These are phyloP conservation scores for Carapus acus DNA, from an alignment of 2,797 vertebrate species.

Conservation along the genomic window DNA sequence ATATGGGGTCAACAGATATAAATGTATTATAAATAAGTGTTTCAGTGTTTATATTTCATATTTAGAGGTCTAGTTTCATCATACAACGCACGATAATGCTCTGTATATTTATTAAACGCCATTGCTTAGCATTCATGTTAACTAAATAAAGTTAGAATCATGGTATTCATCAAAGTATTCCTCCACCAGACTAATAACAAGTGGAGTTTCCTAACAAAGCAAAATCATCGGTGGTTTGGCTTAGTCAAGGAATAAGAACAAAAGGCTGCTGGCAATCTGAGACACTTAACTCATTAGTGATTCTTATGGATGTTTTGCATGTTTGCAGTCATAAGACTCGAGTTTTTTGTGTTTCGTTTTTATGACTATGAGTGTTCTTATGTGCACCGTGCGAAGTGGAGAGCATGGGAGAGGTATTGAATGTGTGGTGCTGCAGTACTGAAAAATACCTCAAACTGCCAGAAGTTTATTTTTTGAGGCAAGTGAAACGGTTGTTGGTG, in stretches of 20 bases:
- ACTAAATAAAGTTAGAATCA: conserved; percentile 1
- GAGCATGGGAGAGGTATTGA: conserved; percentile 36
- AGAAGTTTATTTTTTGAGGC: conserved; percentile 51
- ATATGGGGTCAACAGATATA: conserved; percentile 6
- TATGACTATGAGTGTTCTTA: conserved; percentile 16
- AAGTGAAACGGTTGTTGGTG: conserved; percentile 40
- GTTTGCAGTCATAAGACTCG: conserved; percentile 19
- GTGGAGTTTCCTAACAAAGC: conserved; percentile 6
- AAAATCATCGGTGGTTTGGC: conserved; percentile 16
- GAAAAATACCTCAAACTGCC: conserved; percentile 60
- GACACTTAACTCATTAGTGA: conserved; percentile 24
- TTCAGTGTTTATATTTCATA: conserved; percentile 37
- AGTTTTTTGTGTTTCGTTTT: conserved; percentile 4
- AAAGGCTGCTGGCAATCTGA: conserved; percentile 17
- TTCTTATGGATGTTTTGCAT: conserved; percentile 35
- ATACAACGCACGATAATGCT: conserved; percentile 40
- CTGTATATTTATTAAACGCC: conserved; percentile 40
- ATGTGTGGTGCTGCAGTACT: conserved; percentile 49
- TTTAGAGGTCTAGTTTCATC: conserved; percentile 32
- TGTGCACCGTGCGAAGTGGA: not conserved
- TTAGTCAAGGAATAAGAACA: conserved; percentile 14
- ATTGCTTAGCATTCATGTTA: conserved; percentile 15
- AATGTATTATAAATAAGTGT: conserved; percentile 28
- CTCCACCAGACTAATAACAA: conserved; percentile 27
- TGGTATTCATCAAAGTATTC: conserved; percentile 21